These are phyloP conservation scores for Plusia festucae DNA, from an alignment of 2,888 invertebrate genomes.

Conservation along the genomic window DNA sequence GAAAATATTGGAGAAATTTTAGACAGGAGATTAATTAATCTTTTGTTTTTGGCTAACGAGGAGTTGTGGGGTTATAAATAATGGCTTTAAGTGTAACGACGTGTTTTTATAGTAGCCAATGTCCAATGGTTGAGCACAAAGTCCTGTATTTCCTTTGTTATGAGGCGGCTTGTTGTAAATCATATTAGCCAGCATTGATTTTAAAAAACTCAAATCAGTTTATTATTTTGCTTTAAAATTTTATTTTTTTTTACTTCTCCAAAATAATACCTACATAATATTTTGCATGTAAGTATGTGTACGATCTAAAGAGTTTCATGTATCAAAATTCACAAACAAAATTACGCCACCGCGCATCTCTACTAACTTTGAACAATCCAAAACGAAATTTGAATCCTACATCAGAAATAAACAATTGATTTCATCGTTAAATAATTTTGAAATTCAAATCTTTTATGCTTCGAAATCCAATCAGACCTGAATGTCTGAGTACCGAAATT, in stretches of 20 bases:
- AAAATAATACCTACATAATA: no score
- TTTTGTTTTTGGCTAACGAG: constrained; percentile 39
- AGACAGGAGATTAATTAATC: constrained; percentile 37
- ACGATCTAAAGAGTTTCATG: no score
- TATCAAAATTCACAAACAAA: not conserved
- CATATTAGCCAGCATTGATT: no score
- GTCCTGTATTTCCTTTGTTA: not conserved
- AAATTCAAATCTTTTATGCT: constrained; percentile 53
- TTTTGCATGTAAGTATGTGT: no score
- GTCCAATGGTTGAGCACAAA: not conserved
- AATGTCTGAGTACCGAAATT: constrained; percentile 64
- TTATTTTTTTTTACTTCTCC: no score
- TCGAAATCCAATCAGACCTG: constrained; percentile 47
- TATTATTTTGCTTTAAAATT: no score
- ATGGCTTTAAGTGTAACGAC: constrained; percentile 19
- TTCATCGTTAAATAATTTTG: constrained; percentile 37
- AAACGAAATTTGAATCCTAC: not conserved
- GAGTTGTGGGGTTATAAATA: constrained; percentile 30
- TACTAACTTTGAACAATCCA: not conserved
- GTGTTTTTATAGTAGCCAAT: not conserved
- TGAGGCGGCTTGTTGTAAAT: not conserved
- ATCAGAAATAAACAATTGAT: constrained; percentile 33
- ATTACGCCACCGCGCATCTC: not conserved
- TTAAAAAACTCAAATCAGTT: no score
- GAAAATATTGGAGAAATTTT: constrained; percentile 35